Base-by-base conservation (phyloP, 2,113 vertebrate genomes). In the Poecilia latipinna region DNA sequence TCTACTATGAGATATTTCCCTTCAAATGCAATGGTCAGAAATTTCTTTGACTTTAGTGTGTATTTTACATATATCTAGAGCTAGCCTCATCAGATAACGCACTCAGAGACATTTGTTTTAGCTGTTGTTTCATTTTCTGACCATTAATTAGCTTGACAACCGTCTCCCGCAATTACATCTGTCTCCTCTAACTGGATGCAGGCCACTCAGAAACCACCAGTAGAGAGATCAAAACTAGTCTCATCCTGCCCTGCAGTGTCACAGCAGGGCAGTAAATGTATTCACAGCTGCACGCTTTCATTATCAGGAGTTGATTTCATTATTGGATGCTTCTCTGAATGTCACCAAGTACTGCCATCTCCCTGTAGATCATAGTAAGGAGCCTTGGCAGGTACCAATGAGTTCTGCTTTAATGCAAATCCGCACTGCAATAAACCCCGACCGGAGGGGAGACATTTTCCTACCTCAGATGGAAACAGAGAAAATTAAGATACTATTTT, bases 381-480 rank as follows among this genome's bases (percentile, higher is more conserved):
- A 39, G 33, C 33, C 35, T 66, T 39, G n/a, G 15, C 22, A 26
- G 37, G 39, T 61, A 32, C 13, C 37, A 33, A 26, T 61, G 4
- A 42, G 66, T 42, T 44, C 26, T 37, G 32, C 62, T 62, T 69
- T 7, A 76, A 48, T 68, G 39, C 1, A 42, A 39, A 67, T 67
- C 24, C 37, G 28, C 28, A 67, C 37, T 67, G n/a, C 3, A 44
- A 67, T 39, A 28, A 44, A 31, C 8, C 24, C 42, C 22, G 67
- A 6, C 8, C 8, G 37, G 33, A 11, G 44, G 26, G 8, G 7
- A 8, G 31, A 11, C 26, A 29, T 31, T 31, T 31, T 54, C 31
- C 39, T 17, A 68, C 8, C 19, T 7, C 5, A 17, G 19, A 33
- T 64, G 0, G 29, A 61, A 12, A 28, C 13, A 2, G 8, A 32